Conservation (phyloP, 1,140 invertebrate genomes). For the Charaxes varanes region DNA sequence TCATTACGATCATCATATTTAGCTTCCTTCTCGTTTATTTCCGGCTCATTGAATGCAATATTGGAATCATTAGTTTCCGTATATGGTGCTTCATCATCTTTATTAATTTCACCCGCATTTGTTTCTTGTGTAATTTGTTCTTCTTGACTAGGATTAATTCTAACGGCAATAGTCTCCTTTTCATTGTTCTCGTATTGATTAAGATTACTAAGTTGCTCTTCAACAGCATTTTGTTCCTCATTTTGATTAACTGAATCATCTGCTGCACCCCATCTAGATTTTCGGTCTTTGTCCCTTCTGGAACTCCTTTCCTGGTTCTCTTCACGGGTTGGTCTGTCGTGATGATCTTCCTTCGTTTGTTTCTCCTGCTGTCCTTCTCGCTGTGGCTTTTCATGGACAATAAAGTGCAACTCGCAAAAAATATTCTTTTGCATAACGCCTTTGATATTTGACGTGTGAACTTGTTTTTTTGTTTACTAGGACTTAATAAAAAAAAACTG, state of each 20-base stretch:
- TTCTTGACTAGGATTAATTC: slow-evolving; percentile 25
- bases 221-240: slow-evolving; percentile 12
- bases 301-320: slow-evolving; percentile 24
- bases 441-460: no score
- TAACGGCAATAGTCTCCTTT: slow-evolving; percentile 4
- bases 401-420: no score
- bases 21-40: slow-evolving; percentile 12
- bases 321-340: slow-evolving; percentile 15
- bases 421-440: no score
- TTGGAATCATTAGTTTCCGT: slow-evolving; percentile 4
- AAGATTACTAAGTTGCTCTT: slow-evolving; percentile 4
- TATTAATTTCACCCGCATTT: slow-evolving; percentile 11
- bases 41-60: slow-evolving; percentile 1
- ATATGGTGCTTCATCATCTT: slow-evolving; percentile 13
- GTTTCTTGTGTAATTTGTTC: slow-evolving; percentile 25
- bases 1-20: slow-evolving; percentile 3
- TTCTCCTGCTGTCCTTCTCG: no score
- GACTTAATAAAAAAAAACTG: no score
- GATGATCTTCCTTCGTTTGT: no score
- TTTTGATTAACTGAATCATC: slow-evolving; percentile 31
- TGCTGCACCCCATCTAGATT: slow-evolving; percentile 60
- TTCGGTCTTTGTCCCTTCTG: slow-evolving; percentile 55
- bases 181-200: slow-evolving; percentile 6
- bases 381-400: no score
- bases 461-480: no score